Base-by-base conservation (phyloP, 2,888 invertebrate species). In the Dendrolimus pini region DNA sequence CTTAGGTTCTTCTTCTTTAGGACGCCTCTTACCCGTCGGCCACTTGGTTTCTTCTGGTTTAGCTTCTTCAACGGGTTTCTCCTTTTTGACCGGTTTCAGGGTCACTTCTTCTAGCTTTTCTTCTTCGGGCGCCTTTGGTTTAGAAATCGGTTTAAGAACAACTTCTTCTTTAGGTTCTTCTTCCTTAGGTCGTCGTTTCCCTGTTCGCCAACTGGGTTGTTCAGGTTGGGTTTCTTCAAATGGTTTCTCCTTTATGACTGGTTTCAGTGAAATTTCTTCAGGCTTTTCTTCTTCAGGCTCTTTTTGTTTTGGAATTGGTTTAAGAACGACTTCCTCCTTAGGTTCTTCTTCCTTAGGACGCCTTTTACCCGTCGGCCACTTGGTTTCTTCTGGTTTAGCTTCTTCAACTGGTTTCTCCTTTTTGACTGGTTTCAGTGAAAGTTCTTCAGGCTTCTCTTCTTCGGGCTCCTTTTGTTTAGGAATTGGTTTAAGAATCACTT, bases 401-500 rank as follows among this genome's bases (percentile, higher is more conserved):
- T 62, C 82, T 76, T 85, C 72, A 13, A 61, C 8, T 7, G 62
- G 55, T 58, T 66, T 63, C 55, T 67, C 72, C 58, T 67, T 69
- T 7, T 67, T 72, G 0, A 68, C 56, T 59, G 68, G 72, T 63
- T 62, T 7, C 68, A 59, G 57, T 63, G 57, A 64, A 57, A 65
- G 58, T 89, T 85, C 68, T 84, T 69, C 85, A 0, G 77, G 69
- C 61, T 85, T 82, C 62, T 85, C 81, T 60, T 82, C 78, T 52
- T 75, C 65, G 0, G 58, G 55, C 7, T 12, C 54, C n/a, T 63
- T 69, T 9, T 64, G 58, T 58, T 69, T 71, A 8, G 72, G 69
- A 54, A 83, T 68, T 7, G 92, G 91, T 60, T 92, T 92, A 0
- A 93, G 73, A 30, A 76, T 72, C 0, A 91, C 83, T 67, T 73